Base-by-base conservation (phyloP, 64 coral and sea anemone species). In the Astreopora myriophthalma region DNA sequence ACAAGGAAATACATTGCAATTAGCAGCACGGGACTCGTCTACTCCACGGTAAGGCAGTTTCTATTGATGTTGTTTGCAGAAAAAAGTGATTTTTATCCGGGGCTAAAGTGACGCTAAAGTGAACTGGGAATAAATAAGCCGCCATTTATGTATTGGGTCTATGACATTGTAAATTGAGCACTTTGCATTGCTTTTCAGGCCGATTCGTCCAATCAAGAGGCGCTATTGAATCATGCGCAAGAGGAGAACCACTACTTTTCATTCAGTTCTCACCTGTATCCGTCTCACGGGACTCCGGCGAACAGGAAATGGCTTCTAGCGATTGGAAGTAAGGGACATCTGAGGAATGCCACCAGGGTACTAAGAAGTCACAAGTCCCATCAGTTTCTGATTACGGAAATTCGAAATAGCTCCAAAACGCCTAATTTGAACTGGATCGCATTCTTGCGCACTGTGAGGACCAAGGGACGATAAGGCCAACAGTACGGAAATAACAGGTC, bases 1-100 rank as follows among this genome's bases (percentile, higher is more conserved):
- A 63, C 77, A 62, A 81, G 34, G 77, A 81, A 81, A 60, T 81
- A 81, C 51, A 61, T 81, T 17, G 77, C 77, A n/a, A 81, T 81
- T 5, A 61, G 30, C 29, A 81, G 32, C 31, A 14, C 30, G 5
- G 77, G 77, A 7, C 26, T 60, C 29, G 35, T 81, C 48, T 81
- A 81, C 31, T 81, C 77, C 28, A 81, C 77, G 77, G 77, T 81
- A 62, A 78, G 75, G 23, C 23, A 17, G 6, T 29, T 78, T 51
- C 0, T 37, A 12, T 6, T 33, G 68, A 71, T 7, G 52, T 20
- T 20, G 5, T 46, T 11, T 11, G 11, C 11, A 46, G 42, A 20
- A 58, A 58, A 46, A 16, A 11, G 52, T 11, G 52, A 58, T 58
- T 20, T 16, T 58, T 12, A 11, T 2, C 3, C 52, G 13, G 5